phyloP scores from a whole-genome alignment of 2,113 vertebrate genomes.

The Leptodactylus fuscus region DNA sequence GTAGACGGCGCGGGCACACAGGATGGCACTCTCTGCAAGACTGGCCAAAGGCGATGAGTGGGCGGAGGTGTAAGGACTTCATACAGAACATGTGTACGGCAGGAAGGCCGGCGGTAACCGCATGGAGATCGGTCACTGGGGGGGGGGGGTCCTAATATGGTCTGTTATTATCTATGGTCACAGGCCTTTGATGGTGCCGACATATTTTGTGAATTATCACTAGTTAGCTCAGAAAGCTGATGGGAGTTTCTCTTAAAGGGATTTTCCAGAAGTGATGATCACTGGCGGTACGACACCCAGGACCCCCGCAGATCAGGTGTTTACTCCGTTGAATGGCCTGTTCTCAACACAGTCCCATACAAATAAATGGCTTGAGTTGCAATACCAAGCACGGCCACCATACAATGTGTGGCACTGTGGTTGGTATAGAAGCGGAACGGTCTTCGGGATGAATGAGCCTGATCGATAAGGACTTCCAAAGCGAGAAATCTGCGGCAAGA shows the following conservation, averaged over 20 bases:
- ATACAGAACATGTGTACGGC: slow-evolving; percentile 24
- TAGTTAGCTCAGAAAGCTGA: background rate
- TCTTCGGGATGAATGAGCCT: no score
- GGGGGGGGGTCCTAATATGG: background rate
- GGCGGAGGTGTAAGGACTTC: background rate
- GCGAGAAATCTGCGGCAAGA: no score
- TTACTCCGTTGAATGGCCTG: no score
- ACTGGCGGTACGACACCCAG: no score
- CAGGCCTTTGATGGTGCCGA: background rate
- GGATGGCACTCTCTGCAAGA: background rate
- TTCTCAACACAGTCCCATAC: no score
- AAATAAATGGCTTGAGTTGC: no score
- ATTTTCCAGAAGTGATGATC: no score
- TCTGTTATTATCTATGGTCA: background rate
- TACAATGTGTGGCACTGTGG: no score
- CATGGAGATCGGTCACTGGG: background rate
- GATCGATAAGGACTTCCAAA: no score
- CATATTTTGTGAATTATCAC: background rate
- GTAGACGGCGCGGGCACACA: slow-evolving; percentile 3
- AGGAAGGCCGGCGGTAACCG: background rate
- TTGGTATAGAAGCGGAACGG: no score
- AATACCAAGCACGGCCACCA: no score
- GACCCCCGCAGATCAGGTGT: no score
- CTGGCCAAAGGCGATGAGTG: slow-evolving; percentile 30
- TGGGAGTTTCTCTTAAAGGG: background rate